Percentiles rank a stretch among this genome's conserved stretches.
These are phyloP conservation scores for Gambusia holbrooki DNA, from an alignment of 2,113 vertebrate species.

Conservation along the genomic window DNA sequence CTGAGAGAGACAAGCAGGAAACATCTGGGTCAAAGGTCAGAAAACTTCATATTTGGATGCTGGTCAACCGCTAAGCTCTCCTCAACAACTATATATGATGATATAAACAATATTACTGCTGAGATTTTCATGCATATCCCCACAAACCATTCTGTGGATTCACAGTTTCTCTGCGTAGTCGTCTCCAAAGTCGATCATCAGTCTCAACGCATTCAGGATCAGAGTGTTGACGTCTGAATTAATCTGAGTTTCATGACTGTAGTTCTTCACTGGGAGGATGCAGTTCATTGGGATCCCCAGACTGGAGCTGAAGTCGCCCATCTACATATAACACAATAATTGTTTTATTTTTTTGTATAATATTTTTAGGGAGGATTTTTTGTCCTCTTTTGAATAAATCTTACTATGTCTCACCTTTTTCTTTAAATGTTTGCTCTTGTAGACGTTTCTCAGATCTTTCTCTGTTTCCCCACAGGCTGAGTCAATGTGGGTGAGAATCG, in stretches of 20 bases:
- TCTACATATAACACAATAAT: neutral
- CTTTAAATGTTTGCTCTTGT: neutral
- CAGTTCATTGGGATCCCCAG: neutral
- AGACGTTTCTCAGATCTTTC: neutral
- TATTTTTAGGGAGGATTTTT: neutral
- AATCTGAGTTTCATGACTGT: neutral
- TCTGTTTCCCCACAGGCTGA: neutral
- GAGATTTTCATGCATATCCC: too few species aligned
- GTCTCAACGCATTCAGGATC: neutral
- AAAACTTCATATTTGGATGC: too few species aligned
- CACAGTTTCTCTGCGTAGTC: neutral
- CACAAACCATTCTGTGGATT: too few species aligned
- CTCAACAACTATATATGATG: too few species aligned
- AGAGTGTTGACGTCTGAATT: neutral
- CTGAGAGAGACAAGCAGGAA: too few species aligned
- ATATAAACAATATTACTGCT: too few species aligned
- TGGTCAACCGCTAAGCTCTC: too few species aligned
- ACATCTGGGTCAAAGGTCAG: too few species aligned
- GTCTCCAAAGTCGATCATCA: neutral
- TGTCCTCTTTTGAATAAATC: neutral
- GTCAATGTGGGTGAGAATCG: neutral
- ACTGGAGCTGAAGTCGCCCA: neutral
- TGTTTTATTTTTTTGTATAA: neutral
- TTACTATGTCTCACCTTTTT: neutral
- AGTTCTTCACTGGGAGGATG: constrained; percentile 1